phyloP scores from a whole-genome alignment of 2,113 vertebrate species.

The Hippocampus barbouri region DNA sequence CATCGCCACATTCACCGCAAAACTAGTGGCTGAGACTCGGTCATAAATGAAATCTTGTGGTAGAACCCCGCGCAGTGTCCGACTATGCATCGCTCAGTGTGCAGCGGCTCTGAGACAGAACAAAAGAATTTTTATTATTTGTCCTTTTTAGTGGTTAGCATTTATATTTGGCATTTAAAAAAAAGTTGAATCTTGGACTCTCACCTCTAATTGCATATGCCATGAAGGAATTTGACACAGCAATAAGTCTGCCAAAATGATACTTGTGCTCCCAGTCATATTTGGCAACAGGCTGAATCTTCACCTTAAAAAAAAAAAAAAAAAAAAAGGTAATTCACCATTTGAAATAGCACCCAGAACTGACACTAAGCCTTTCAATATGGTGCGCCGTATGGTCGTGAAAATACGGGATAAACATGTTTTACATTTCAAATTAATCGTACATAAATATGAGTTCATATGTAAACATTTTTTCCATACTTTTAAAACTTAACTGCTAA shows the following conservation, averaged over 20 bases:
- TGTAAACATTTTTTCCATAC: no score
- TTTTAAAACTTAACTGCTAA: no score
- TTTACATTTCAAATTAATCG: no score
- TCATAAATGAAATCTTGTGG: no score
- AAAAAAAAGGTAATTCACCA: constrained; percentile 30
- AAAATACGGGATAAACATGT: no score
- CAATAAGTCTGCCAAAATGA: constrained; percentile 94
- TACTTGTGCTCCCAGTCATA: constrained; percentile 99
- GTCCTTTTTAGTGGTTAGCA: background rate
- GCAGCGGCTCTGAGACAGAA: background rate
- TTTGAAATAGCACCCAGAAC: background rate
- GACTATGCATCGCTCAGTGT: no score
- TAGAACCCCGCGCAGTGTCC: no score
- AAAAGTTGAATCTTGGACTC: background rate
- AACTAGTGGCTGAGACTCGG: no score
- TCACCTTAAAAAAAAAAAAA: constrained; percentile 80
- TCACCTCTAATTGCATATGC: constrained; percentile 95
- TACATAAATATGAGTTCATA: no score
- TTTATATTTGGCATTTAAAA: background rate
- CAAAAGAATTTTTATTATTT: background rate
- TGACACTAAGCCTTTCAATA: no score
- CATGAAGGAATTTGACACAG: constrained; percentile 92
- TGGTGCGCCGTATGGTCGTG: no score
- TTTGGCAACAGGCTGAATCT: constrained; percentile 96
- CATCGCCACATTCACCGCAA: no score